Base-by-base conservation (phyloP, 1,140 invertebrate species). In the Heliconius eleuchia region DNA sequence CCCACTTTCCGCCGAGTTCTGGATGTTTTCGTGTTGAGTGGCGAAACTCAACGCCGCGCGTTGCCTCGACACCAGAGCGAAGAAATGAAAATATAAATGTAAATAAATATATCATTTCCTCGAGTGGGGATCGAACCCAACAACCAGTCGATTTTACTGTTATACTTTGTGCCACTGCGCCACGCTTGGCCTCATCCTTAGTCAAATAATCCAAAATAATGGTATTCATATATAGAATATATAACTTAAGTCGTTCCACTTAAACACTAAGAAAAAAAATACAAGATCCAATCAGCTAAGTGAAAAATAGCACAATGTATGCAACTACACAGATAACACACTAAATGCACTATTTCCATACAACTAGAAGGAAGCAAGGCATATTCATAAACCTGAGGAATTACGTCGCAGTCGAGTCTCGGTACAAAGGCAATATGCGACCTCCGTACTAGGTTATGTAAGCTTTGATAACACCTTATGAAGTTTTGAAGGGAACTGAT, bases 321-420 rank as follows among this genome's bases (percentile, higher is more conserved):
- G 37, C 23, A 46, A 71, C 66, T 50, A 76, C 30, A 73, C 70
- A 80, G 78, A 80, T 80, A 76, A 76, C 52, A 73, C 34, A 66
- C 46, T 76, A 71, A 80, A 57, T 60, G 66, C 76, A 55, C 66
- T 50, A 80, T 80, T 80, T 76, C 50, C 78, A 80, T 80, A 80
- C 72, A 73, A 55, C 57, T 70, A 57, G 77, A 55, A 76, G 46
- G 50, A 71, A 73, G 50, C 66, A 70, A 70, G 57, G 77, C 72
- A 71, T 80, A 76, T 80, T 83, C 79, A 83, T 83, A 83, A 78
- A 83, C 66, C 80, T 78, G 71, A 50, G 73, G 60, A 77, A 81
- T 79, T 81, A 79, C 73, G 82, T 76, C 74, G 66, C 39, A 76
- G 57, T 76, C 60, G 27, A 76, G 74, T 66, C 42, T 46, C 39